Conservation (phyloP, 2,113 vertebrate species). For the Rhynchopsitta pachyrhyncha region DNA sequence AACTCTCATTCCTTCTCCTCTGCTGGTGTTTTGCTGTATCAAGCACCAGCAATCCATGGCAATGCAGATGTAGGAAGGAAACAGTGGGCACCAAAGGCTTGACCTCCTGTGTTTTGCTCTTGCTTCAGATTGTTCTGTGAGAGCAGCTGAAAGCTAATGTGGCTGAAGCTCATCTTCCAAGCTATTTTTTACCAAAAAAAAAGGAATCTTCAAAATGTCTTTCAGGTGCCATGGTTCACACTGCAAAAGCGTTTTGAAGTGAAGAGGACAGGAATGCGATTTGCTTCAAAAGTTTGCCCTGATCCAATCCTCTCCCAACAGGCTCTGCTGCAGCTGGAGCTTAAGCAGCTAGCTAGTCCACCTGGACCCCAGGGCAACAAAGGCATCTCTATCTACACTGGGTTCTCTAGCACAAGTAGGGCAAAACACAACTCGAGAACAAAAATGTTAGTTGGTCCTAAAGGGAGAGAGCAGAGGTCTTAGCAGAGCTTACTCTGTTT, state of each 20-base stretch:
- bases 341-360: background rate
- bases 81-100: background rate
- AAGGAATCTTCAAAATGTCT: background rate
- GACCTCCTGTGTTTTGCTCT: background rate
- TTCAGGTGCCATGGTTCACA: background rate
- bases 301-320: accelerated
- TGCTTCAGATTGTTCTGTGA: background rate
- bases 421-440: background rate
- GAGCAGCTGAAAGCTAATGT: background rate
- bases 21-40: background rate
- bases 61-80: background rate
- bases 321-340: background rate
- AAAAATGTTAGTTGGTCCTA: background rate
- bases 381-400: background rate
- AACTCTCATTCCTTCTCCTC: background rate
- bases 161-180: background rate
- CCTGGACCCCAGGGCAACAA: background rate
- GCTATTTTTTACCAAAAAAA: background rate
- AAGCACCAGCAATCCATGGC: background rate
- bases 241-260: background rate
- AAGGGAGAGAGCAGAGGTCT: background rate
- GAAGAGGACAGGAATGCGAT: background rate
- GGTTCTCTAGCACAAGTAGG: background rate
- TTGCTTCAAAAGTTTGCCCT: background rate
- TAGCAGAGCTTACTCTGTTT: background rate